A percentile compares a stretch with the other conserved stretches of the same genome.
Conservation (phyloP, 1,140 invertebrate species). For the Teleogryllus occipitalis region DNA sequence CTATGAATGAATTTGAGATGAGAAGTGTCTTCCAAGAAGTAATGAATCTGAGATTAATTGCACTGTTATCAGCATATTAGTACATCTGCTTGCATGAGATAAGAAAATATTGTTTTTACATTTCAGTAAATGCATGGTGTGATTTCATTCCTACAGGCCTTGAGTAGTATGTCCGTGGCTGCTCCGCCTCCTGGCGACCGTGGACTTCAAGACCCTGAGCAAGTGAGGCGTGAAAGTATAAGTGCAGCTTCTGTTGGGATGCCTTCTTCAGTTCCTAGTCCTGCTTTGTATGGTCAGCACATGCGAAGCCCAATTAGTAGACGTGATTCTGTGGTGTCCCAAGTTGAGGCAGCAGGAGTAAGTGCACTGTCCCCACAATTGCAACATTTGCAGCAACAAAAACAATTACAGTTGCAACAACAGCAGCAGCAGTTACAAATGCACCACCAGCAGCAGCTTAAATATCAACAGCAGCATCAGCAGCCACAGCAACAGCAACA, state of each 20-base stretch:
- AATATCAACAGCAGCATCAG: not conserved
- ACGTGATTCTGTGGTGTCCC: too few species aligned
- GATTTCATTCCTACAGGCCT: slow-evolving; percentile 43
- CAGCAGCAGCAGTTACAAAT: not conserved
- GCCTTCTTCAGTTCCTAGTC: not conserved
- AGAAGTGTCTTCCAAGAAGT: not conserved
- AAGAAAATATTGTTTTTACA: not conserved
- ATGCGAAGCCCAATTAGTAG: too few species aligned
- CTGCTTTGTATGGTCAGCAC: too few species aligned
- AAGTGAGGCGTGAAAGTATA: slow-evolving; percentile 10
- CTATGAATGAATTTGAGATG: not conserved
- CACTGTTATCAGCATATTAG: not conserved
- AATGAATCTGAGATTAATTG: not conserved
- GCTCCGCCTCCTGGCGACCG: slow-evolving; percentile 15
- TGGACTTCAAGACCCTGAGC: not conserved
- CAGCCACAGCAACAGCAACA: not conserved
- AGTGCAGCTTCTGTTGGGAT: not conserved
- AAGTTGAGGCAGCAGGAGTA: not conserved
- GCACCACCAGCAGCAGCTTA: not conserved
- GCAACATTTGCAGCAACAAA: not conserved
- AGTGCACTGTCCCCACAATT: not conserved
- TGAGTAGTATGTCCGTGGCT: slow-evolving; percentile 52
- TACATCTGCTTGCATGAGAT: not conserved
- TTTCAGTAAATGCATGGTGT: not conserved
- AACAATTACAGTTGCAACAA: not conserved